Conservation (phyloP, 2,797 vertebrate species). For the Spatula clypeata region DNA sequence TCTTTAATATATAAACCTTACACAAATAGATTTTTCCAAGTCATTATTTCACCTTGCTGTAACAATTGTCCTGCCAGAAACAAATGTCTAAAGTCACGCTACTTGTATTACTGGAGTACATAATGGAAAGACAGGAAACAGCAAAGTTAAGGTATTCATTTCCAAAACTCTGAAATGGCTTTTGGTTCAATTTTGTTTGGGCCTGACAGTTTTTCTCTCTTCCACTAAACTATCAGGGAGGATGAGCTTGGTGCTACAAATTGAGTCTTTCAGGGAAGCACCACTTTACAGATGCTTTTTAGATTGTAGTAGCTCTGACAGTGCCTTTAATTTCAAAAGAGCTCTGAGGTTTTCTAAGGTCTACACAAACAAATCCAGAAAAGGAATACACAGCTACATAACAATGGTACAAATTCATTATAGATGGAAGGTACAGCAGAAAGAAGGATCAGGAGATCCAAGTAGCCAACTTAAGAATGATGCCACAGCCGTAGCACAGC, state of each 20-base stretch:
- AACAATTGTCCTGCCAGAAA: background rate
- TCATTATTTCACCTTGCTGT: background rate
- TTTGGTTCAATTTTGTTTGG: background rate
- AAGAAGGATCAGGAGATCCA: background rate
- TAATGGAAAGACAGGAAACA: background rate
- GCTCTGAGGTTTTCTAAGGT: background rate
- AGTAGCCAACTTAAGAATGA: background rate
- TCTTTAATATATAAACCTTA: background rate
- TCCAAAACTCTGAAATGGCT: background rate
- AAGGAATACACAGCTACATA: background rate
- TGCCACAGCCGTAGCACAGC: background rate
- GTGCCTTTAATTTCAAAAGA: background rate
- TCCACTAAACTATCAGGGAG: background rate
- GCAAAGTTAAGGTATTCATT: background rate
- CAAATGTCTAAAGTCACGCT: accelerated
- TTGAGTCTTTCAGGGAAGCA: background rate
- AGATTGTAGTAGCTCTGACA: background rate
- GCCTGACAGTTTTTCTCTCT: background rate
- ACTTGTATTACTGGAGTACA: background rate
- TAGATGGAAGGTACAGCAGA: background rate
- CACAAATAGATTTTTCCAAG: background rate
- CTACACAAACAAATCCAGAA: background rate
- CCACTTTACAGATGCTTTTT: background rate
- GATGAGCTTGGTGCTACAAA: background rate
- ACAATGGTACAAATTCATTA: background rate